Conservation (phyloP, 2,797 vertebrate species). For the Chrysocyon brachyurus region DNA sequence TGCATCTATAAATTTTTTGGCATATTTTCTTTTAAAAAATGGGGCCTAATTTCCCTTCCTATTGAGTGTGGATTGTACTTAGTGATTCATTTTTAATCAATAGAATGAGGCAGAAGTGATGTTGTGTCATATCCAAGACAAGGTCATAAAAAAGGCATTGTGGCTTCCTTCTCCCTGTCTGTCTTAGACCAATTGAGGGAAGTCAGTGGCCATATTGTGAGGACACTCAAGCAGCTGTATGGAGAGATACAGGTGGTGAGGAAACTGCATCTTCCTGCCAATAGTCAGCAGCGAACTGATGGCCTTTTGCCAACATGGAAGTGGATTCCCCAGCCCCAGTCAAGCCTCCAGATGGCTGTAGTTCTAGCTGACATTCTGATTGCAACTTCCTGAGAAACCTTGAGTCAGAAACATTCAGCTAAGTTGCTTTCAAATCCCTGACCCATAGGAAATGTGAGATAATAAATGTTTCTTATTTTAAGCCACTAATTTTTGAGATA, state of each 20-base stretch:
- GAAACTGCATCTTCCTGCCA: not conserved
- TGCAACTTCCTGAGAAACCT: not conserved
- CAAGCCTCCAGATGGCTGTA: not conserved
- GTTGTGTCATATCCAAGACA: not conserved
- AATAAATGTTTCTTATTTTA: conserved; percentile 31
- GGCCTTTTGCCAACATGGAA: not conserved
- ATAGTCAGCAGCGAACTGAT: not conserved
- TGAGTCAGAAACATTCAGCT: not conserved
- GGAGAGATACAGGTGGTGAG: not conserved
- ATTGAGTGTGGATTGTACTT: not conserved
- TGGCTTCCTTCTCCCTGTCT: not conserved
- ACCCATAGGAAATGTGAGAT: not conserved
- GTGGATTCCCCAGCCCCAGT: not conserved
- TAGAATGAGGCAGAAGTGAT: not conserved
- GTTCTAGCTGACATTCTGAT: not conserved
- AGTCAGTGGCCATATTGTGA: not conserved
- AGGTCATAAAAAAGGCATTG: not conserved
- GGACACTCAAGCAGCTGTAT: not conserved
- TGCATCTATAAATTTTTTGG: not conserved
- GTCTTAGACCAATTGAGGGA: not conserved
- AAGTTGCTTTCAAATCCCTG: conserved; percentile 52
- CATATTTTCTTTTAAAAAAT: conserved; percentile 10
- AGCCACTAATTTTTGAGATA: not conserved
- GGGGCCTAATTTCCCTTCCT: not conserved
- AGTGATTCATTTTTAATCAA: not conserved